Conservation (phyloP, 2,113 vertebrate genomes). For the Nyctereutes procyonoides region DNA sequence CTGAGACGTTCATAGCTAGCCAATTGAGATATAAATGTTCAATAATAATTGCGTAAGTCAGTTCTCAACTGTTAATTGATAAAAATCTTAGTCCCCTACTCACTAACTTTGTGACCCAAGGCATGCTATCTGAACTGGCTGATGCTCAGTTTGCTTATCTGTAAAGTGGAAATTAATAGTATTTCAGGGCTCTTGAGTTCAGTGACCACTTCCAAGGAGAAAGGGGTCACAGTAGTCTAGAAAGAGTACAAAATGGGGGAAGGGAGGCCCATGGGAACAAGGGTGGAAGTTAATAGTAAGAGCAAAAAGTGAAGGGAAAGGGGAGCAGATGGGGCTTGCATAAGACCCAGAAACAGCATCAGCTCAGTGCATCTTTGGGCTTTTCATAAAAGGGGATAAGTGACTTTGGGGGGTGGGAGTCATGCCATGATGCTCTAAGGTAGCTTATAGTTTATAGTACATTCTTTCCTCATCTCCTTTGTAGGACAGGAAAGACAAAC, state of each 20-base stretch:
- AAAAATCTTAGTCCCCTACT: not conserved
- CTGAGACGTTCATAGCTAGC: not conserved
- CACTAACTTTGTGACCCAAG: not conserved
- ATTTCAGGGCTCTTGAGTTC: not conserved
- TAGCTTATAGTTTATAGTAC: not conserved
- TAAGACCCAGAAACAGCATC: not conserved
- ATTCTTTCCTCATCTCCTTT: not conserved
- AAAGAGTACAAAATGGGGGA: not conserved
- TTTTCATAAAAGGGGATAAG: not conserved
- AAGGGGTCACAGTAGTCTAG: not conserved
- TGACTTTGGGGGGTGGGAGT: not conserved
- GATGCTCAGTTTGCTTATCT: not conserved
- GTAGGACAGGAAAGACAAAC: not conserved
- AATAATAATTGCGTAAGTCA: not conserved
- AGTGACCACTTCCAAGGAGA: not conserved
- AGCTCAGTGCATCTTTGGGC: rapidly evolving
- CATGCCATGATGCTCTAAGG: not conserved
- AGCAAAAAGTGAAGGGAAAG: not conserved
- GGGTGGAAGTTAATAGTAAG: not conserved
- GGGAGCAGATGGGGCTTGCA: not conserved
- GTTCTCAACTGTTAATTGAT: not conserved
- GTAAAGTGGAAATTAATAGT: not conserved
- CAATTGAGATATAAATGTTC: not conserved
- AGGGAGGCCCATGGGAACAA: not conserved
- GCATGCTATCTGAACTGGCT: not conserved